Evolutionary conservation across 2,113 vertebrate genomes (phyloP).

Genomic region (Arenaria interpres): DNA sequence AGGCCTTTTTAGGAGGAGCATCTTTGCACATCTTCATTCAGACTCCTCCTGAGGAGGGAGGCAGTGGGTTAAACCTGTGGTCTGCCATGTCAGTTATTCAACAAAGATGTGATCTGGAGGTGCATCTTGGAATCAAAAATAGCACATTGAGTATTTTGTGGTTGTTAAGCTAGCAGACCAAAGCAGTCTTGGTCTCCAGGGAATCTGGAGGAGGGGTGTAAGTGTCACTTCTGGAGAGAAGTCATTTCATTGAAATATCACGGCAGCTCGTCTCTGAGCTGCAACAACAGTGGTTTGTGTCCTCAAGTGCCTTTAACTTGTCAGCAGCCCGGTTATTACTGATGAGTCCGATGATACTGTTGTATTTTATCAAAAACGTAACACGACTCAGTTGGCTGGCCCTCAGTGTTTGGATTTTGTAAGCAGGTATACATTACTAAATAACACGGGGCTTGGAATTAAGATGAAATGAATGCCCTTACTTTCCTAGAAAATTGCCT

Average conservation of each 20-base stretch:
- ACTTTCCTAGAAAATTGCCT: neutral
- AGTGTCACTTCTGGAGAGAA: conserved; percentile 33
- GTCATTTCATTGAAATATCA: conserved; percentile 8
- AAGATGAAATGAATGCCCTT: neutral
- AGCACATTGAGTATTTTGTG: neutral
- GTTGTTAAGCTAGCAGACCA: neutral
- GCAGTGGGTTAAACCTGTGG: neutral
- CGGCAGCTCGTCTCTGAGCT: neutral
- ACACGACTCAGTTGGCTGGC: neutral
- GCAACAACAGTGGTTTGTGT: neutral
- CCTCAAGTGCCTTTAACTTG: conserved; percentile 18
- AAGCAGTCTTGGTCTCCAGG: neutral
- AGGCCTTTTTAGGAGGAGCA: neutral
- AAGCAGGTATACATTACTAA: neutral
- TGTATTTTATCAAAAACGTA: neutral
- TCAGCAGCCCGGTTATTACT: neutral
- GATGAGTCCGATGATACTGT: neutral
- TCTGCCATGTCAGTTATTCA: neutral
- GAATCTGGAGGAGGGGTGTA: neutral
- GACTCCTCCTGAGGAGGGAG: neutral
- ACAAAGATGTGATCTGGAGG: neutral
- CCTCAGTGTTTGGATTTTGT: neutral
- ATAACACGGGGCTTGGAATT: neutral
- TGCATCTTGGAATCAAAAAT: neutral
- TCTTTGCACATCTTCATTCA: neutral